phyloP scores from a whole-genome alignment of 2,888 invertebrate genomes.

The Hemithea aestivaria region DNA sequence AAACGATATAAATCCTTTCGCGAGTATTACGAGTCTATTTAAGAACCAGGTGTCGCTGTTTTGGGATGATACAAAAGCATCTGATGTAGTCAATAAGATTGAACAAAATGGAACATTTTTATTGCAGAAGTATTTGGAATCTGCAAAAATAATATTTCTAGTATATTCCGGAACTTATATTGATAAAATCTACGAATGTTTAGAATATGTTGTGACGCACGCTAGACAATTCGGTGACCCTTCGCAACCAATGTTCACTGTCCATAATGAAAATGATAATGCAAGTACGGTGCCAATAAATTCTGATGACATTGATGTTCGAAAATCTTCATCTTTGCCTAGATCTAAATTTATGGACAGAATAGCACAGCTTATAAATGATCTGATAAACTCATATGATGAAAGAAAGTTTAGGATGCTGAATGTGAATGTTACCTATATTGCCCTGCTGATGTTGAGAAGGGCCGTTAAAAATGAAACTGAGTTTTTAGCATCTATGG shows the following conservation, averaged over 20 bases:
- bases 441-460: slow-evolving; percentile 16
- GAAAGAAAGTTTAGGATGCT: slow-evolving; percentile 13
- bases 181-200: background rate
- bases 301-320: too few relatives aligned
- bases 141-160: slow-evolving; percentile 11
- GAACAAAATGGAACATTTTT: slow-evolving; percentile 1
- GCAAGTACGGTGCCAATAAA: too few relatives aligned
- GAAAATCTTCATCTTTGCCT: too few relatives aligned
- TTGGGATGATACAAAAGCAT: slow-evolving; percentile 4
- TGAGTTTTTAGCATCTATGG: slow-evolving; percentile 7
- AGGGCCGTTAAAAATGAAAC: slow-evolving; percentile 11
- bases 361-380: slow-evolving; percentile 11
- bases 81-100: background rate
- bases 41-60: background rate
- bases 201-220: slow-evolving; percentile 19
- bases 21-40: background rate
- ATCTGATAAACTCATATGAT: slow-evolving; percentile 7
- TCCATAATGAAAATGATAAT: too few relatives aligned
- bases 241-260: slow-evolving; percentile 9
- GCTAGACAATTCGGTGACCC: slow-evolving; percentile 17
- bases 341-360: slow-evolving; percentile 11
- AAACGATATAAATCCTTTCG: background rate
- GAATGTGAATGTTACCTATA: slow-evolving; percentile 17
- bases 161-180: slow-evolving; percentile 6
- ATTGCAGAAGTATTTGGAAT: slow-evolving; percentile 11